Evolutionary conservation across 2,888 invertebrate species (phyloP), one percentile per base, ranked within the genome.

Genomic region (Conus canariensis): DNA sequence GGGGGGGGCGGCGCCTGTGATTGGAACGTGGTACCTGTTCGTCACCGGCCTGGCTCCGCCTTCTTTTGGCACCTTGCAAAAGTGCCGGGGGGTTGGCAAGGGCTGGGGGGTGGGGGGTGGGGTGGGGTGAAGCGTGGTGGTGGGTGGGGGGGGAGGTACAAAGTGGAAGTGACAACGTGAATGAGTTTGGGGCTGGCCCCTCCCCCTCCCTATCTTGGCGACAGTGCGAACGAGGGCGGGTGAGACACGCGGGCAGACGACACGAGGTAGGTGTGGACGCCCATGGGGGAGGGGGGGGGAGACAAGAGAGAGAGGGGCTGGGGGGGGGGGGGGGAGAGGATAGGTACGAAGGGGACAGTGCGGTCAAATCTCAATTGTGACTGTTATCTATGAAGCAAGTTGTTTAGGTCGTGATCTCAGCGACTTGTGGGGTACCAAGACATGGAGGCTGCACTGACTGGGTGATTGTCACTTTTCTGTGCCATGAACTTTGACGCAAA

Each of bases 51-150:
- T 83, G 56, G 67, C 88, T 83, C 60, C 88, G 88, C 88, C 88
- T 22, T 59, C 83, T 60, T 83, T 88, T 88, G 88, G 88, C 88
- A 88, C 88, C 88, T 88, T 83, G 67, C 67, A 58, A 58, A 19
- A 58, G 60, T 16, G 19, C 8, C n/a, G n/a, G 60, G 10, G 60
- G 85, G 1, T 22, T 19, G 8, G 22, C 70, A 70, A 70, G 22
- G 77, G 30, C 77, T 30, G 77, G 9, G 56, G 14, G 58, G 19
- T 56, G 16, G 19, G 19, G 56, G 19, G 82, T 10, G 56, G 19
- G 8, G 10, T 6, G 9, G 74, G 56, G 85, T n/a, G 86, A 60
- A 59, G 16, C 64, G 19, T n/a, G 25, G 30, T 7, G 60, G n/a
- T n/a, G 19, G 45, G 45, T 1, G 45, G 45, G 45, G 45, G 45